These are phyloP conservation scores for Dolichoris vasculosae DNA, from an alignment of 1,140 invertebrate species.

Conservation along the genomic window DNA sequence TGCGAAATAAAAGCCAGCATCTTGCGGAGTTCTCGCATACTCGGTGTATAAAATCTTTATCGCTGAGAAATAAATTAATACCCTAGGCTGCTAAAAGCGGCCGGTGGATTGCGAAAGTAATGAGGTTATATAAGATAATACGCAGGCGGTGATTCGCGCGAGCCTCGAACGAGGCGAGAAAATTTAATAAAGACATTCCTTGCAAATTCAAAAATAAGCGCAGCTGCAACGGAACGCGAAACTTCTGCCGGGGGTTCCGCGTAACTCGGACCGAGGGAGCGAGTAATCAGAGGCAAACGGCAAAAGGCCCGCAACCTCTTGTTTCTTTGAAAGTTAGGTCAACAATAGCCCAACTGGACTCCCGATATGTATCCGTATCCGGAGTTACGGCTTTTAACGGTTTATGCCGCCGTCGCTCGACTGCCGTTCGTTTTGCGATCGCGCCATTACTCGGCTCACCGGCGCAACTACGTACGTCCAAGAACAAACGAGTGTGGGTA, in stretches of 20 bases:
- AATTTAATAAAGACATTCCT: conserved; percentile 42
- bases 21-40: background rate
- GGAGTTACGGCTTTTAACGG: conserved; percentile 70
- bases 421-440: background rate
- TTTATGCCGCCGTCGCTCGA: conserved; percentile 48
- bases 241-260: background rate
- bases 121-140: conserved; percentile 32
- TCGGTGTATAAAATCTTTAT: conserved; percentile 2
- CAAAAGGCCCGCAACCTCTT: too few species aligned
- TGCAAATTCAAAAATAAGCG: conserved; percentile 48
- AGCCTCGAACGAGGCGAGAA: conserved; percentile 33
- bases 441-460: background rate
- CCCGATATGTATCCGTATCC: conserved; percentile 49
- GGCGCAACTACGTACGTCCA: too few species aligned
- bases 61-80: conserved; percentile 28
- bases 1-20: conserved; percentile 7
- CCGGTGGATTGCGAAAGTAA: conserved; percentile 22
- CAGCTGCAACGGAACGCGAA: background rate
- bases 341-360: background rate
- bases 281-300: background rate
- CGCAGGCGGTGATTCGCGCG: conserved; percentile 54
- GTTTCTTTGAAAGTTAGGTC: background rate
- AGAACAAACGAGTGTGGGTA: too few species aligned
- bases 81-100: background rate
- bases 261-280: background rate